Conservation (phyloP, 2,113 vertebrate genomes). For the Corynorhinus townsendii region DNA sequence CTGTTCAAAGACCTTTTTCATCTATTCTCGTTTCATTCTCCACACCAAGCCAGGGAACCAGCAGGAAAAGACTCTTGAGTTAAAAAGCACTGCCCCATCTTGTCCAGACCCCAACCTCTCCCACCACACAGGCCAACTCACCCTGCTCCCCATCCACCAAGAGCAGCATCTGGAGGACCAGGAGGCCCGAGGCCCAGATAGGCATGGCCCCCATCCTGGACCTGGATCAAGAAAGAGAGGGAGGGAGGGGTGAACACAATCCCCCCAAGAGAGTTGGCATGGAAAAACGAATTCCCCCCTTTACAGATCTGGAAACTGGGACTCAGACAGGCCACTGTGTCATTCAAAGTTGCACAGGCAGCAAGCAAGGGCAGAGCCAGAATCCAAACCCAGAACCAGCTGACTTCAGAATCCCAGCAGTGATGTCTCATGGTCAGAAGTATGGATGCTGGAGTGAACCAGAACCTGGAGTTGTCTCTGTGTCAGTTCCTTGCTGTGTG, state of each 20-base stretch:
- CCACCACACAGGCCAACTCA: slow-evolving; percentile 69
- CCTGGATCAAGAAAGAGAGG: slow-evolving; percentile 46
- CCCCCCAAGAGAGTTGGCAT: background rate
- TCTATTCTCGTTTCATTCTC: slow-evolving; percentile 52
- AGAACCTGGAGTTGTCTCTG: background rate
- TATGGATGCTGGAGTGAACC: background rate
- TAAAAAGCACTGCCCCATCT: background rate
- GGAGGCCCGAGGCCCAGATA: slow-evolving; percentile 69
- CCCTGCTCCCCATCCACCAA: slow-evolving; percentile 74
- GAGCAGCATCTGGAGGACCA: slow-evolving; percentile 73
- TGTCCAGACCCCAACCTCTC: background rate
- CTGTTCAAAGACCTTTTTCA: slow-evolving; percentile 65
- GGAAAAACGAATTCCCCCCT: background rate
- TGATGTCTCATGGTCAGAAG: background rate
- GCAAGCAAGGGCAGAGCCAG: background rate
- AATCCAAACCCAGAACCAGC: background rate
- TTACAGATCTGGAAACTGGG: background rate
- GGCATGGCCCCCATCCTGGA: slow-evolving; percentile 77
- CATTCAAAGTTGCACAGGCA: background rate
- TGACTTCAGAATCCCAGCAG: background rate
- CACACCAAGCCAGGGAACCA: slow-evolving; percentile 30
- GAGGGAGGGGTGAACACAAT: background rate
- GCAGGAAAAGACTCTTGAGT: slow-evolving; percentile 3
- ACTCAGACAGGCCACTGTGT: background rate
- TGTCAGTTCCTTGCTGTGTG: slow-evolving; percentile 16